These are phyloP conservation scores for Habropoda laboriosa DNA, from an alignment of 1,140 invertebrate species.

Conservation along the genomic window DNA sequence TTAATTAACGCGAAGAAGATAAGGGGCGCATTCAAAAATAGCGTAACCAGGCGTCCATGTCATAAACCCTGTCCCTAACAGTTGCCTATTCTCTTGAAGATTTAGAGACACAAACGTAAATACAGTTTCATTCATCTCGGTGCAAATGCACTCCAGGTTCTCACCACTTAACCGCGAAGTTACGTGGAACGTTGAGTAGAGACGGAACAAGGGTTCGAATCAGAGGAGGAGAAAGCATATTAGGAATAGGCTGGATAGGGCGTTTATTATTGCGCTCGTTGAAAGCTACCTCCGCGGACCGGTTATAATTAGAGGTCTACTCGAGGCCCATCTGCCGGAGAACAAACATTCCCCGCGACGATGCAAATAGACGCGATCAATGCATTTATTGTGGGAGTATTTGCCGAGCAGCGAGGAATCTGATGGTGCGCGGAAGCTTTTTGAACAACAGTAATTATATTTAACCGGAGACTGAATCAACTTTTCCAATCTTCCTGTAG, in stretches of 20 bases:
- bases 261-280: not conserved
- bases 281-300: not conserved
- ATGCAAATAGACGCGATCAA: conserved; percentile 6
- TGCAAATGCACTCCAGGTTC: not conserved
- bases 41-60: no score
- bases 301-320: conserved; percentile 29
- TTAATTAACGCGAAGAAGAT: no score
- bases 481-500: not conserved
- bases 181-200: not conserved
- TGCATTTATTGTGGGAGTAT: not conserved
- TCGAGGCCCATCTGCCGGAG: not conserved
- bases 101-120: not conserved
- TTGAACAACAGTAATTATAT: not conserved
- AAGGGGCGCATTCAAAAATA: no score
- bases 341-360: not conserved
- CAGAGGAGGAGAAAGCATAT: not conserved
- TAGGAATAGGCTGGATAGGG: not conserved
- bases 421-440: no score
- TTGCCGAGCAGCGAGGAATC: not conserved
- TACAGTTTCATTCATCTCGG: not conserved
- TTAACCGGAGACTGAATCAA: not conserved
- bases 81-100: not conserved
- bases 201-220: not conserved
- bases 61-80: no score
- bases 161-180: not conserved